Evolutionary conservation across 2,797 vertebrate genomes (phyloP), one percentile per base, ranked within the genome.

Genomic region (Pseudochromis fuscus): DNA sequence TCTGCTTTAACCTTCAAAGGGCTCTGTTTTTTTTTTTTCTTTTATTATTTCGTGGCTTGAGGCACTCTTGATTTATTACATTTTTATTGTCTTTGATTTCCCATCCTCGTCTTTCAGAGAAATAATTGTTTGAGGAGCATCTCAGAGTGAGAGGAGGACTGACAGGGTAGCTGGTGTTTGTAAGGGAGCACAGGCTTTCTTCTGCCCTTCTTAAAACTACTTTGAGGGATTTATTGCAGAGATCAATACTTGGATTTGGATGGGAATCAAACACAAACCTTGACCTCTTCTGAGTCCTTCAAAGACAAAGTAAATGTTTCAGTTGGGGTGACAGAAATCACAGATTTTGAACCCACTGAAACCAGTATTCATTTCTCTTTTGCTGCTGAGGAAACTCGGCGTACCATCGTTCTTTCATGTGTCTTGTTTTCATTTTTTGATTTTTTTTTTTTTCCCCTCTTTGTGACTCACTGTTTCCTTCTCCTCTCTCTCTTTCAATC

Each of bases 201-300:
- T 77, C 64, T 61, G 62, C 67, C 62, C 65, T 75, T 70, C 67
- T 56, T 58, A 33, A 83, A 84, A 82, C 40, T 31, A 59, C 85
- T 88, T 88, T 81, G 78, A 86, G 75, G 65, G 73, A 84, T 86
- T 90, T 88, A 84, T 84, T 74, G 49, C 59, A 49, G 67, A 74
- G 79, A 90, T 91, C 87, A 88, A 90, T 90, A 79, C 56, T 72
- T 86, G 82, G 77, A 86, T 90, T 89, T 85, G 77, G 77, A 75
- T 71, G 61, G 46, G 72, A 81, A 42, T 88, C 71, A 73, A 86
- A 86, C 68, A 74, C 69, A 86, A 81, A 80, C 86, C 82, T 82
- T 90, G 83, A 84, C 81, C 88, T 79, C 71, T 67, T 77, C 60
- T 75, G 42, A 72, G 58, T 56, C 69, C 59, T 76, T 84, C 65